Base-by-base conservation (phyloP, 2,888 invertebrate genomes). In the Sisyra nigra region DNA sequence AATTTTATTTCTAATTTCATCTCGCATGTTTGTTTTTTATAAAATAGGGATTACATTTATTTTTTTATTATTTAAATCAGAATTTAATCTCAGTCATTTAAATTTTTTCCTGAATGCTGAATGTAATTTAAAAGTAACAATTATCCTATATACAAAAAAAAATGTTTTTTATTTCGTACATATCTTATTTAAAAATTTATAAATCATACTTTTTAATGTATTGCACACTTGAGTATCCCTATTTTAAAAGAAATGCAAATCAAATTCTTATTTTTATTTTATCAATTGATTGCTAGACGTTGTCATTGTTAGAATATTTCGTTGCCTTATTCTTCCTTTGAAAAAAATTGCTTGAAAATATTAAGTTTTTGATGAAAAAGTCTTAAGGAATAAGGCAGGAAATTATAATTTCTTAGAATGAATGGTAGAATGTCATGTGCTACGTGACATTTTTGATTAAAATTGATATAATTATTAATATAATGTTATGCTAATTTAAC, bases 401-500 rank as follows among this genome's bases (percentile, higher is more conserved):
- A n/a, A n/a, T 11, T 18, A 38, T 11, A 18, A 18, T 18, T n/a
- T 17, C 11, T 19, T 11, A 18, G 41, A 34, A 41, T 41, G 41
- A 41, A 24, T 35, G 41, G 34, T 41, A 41, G 41, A 18, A 35
- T 41, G 41, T 33, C 13, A 13, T 24, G 39, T 34, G 11, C 8
- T 34, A 3, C n/a, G 15, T 39, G 39, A 39, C 18, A 19, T 19
- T 13, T 39, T 19, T 39, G 5, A 18, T 13, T 39, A 24, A 24
- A 24, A 24, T 5, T 24, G 7, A 5, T 24, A 24, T 24, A 24
- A 5, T 24, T 24, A 24, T 7, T 37, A 15, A 37, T 37, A 37
- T n/a, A 17, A 17, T 15, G 15, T 10, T 17, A 15, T 47, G 49
- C 45, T 55, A 46, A 55, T 52, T 58, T 54, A 50, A 69, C 78